A percentile compares a stretch with the other conserved stretches of the same genome.
Evolutionary conservation across 1,140 invertebrate genomes (phyloP).

Genomic region (Ceratitis capitata): DNA sequence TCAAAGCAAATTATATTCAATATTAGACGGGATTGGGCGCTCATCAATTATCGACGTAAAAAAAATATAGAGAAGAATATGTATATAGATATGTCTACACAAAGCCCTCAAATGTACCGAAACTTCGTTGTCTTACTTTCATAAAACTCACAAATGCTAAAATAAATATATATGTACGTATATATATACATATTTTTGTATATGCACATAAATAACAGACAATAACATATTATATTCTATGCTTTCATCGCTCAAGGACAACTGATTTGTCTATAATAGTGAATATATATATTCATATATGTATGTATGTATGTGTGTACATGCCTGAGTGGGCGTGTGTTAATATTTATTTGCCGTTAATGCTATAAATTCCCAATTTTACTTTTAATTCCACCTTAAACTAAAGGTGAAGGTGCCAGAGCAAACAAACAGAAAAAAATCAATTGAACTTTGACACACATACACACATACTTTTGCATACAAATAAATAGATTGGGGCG

Average conservation of each 20-base stretch:
- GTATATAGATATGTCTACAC: not conserved
- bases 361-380: slow-evolving; percentile 2
- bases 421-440: not conserved
- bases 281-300: not conserved
- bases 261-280: too few relatives aligned
- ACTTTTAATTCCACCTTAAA: not conserved
- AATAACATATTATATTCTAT: too few relatives aligned
- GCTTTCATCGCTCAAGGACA: too few relatives aligned
- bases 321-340: not conserved
- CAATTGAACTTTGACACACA: slow-evolving; percentile 15
- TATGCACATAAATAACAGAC: too few relatives aligned
- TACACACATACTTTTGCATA: not conserved
- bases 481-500: not conserved
- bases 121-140: too few relatives aligned
- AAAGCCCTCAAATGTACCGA: not conserved
- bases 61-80: not conserved
- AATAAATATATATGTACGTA: too few relatives aligned
- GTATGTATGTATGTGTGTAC: not conserved
- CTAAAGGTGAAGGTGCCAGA: not conserved
- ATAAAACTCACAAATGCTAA: too few relatives aligned
- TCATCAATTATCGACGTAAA: not conserved
- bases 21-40: not conserved
- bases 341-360: not conserved
- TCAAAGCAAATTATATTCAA: not conserved
- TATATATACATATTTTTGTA: too few relatives aligned